Evolutionary conservation across 1,140 invertebrate genomes (phyloP), one percentile per base, ranked within the genome.

Genomic region (Hetaerina americana): DNA sequence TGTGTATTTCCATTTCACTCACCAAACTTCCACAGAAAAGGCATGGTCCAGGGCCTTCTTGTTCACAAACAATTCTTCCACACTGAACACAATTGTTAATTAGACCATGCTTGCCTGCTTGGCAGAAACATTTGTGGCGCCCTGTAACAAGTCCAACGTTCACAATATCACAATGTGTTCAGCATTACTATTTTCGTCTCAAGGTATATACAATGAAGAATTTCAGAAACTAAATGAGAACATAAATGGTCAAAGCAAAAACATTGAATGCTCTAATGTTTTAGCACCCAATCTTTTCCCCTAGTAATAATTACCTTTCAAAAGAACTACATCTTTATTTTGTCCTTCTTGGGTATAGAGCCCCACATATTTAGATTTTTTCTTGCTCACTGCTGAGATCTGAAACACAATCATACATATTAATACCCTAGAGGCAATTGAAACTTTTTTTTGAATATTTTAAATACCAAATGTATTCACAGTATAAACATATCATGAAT

Each of bases 21-120:
- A 95, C 95, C 74, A 92, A 79, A 76, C 88, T 87, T 0, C 88
- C 91, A 84, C 98, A 99, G 77, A 92, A 96, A 12, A 97, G 85
- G 80, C 97, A 99, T 0, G 95, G 93, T 0, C 97, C 97, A 31
- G 95, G 90, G 0, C 97, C 96, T 84, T 99, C 97, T 83, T 98
- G 96, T 70, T 87, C 86, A 83, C 97, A 99, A 26, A 99, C 92
- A 77, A 99, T 92, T 74, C 95, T 84, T 0, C 97, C 97, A 85
- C 97, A 99, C 70, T 88, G 87, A 0, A 93, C 78, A 77, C 97
- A 99, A 82, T 99, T 99, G 78, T 92, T 96, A 68, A 99, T 87
- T 12, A 99, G 82, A 69, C 87, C 83, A 82, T 99, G 97, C 78
- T 90, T 92, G 18, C 87, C 87, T 0, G 95, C 96, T 83, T 98